phyloP scores from a whole-genome alignment of 2,888 invertebrate genomes.

The Panzeria rudis region DNA sequence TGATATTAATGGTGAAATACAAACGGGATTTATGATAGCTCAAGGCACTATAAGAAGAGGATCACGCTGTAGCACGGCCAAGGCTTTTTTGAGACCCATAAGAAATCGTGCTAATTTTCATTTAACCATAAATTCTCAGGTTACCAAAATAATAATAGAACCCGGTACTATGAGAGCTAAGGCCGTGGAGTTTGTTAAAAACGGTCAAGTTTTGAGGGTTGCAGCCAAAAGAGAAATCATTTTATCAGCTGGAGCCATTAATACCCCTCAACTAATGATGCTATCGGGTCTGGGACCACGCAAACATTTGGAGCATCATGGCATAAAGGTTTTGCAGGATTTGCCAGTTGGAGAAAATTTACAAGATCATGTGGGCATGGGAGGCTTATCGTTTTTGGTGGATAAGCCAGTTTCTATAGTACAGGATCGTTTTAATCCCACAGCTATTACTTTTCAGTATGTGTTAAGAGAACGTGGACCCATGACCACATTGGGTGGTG shows the following conservation, averaged over 20 bases:
- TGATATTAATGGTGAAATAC: slow-evolving; percentile 91
- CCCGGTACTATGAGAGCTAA: slow-evolving; percentile 89
- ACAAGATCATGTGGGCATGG: slow-evolving; percentile 95
- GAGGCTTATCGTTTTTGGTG: slow-evolving; percentile 87
- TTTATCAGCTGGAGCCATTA: slow-evolving; percentile 94
- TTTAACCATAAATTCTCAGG: slow-evolving; percentile 91
- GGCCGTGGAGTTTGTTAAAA: slow-evolving; percentile 91
- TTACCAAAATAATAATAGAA: slow-evolving; percentile 90
- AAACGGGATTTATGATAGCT: slow-evolving; percentile 92
- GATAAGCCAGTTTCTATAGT: slow-evolving; percentile 93
- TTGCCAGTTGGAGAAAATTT: slow-evolving; percentile 91
- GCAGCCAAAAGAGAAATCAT: slow-evolving; percentile 93
- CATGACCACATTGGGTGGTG: slow-evolving; percentile 93
- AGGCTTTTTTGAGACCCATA: slow-evolving; percentile 92
- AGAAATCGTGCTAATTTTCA: slow-evolving; percentile 91
- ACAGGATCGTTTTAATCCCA: slow-evolving; percentile 90
- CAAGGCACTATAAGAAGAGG: slow-evolving; percentile 92
- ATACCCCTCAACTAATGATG: slow-evolving; percentile 96
- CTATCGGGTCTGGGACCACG: slow-evolving; percentile 93
- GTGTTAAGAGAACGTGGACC: slow-evolving; percentile 91
- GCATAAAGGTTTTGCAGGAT: slow-evolving; percentile 90
- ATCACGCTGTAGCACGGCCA: slow-evolving; percentile 93
- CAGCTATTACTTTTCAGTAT: slow-evolving; percentile 92
- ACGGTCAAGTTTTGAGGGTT: slow-evolving; percentile 88
- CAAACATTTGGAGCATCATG: slow-evolving; percentile 88